These are phyloP conservation scores for Stenurella melanura DNA, from an alignment of 2,888 invertebrate species.

Conservation along the genomic window DNA sequence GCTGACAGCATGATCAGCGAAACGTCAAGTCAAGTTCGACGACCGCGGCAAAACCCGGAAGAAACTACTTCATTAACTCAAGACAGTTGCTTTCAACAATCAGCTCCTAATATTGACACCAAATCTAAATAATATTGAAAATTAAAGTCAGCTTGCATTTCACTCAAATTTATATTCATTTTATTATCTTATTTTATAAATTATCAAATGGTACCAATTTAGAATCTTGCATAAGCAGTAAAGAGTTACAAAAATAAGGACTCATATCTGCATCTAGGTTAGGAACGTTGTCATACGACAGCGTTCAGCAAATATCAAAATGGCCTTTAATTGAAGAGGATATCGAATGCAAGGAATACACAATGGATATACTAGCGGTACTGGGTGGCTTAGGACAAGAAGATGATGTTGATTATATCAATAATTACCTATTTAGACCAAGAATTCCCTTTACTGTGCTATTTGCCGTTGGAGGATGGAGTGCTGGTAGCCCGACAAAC, in stretches of 20 bases:
- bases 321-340: constrained; percentile 60
- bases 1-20: no score
- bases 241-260: background rate
- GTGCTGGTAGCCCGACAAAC: constrained; percentile 88
- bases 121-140: no score
- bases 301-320: constrained; percentile 59
- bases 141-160: no score
- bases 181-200: no score
- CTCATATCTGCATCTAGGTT: constrained; percentile 76
- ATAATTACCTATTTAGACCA: constrained; percentile 72
- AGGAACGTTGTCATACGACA: constrained; percentile 75
- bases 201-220: background rate
- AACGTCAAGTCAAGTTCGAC: no score
- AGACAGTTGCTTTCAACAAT: no score
- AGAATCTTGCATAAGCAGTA: background rate
- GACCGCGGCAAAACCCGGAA: no score
- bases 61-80: no score
- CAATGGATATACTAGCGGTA: constrained; percentile 61
- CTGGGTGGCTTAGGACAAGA: constrained; percentile 52
- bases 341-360: constrained; percentile 64
- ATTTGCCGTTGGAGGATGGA: constrained; percentile 91
- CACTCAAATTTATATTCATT: no score
- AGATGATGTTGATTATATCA: constrained; percentile 53
- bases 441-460: constrained; percentile 86
- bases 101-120: no score